Percentiles rank a stretch among this genome's conserved stretches.
phyloP scores from a whole-genome alignment of 2,888 invertebrate species.

The Bombyx huttoni region DNA sequence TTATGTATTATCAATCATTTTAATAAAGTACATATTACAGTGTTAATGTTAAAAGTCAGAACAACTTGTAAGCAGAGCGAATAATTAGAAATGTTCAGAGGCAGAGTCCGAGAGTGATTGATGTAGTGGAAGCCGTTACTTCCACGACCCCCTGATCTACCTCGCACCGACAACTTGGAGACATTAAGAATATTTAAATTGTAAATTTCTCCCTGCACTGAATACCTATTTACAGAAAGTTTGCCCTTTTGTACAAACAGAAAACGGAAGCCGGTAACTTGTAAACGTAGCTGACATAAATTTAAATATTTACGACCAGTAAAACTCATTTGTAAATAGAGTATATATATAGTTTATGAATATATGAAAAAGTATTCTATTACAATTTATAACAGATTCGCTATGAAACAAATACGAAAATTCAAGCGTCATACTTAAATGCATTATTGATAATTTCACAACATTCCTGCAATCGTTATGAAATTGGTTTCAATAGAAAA shows the following conservation, averaged over 20 bases:
- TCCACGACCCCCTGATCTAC: conserved; percentile 19
- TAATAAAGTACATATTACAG: conserved; percentile 4
- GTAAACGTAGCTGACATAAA: conserved; percentile 13
- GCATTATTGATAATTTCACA: background rate
- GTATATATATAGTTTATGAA: no score
- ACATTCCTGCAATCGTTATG: background rate
- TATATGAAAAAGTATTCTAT: no score
- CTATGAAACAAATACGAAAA: no score
- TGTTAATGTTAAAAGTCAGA: conserved; percentile 28
- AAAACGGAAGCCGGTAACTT: conserved; percentile 11
- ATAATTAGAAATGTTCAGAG: conserved; percentile 70
- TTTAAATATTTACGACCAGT: conserved; percentile 15
- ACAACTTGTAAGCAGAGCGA: conserved; percentile 27
- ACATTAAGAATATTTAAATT: conserved; percentile 73
- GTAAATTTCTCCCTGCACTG: conserved; percentile 69
- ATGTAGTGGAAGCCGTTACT: conserved; percentile 63
- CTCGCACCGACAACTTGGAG: conserved; percentile 56
- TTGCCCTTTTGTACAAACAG: conserved; percentile 33
- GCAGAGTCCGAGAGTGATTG: conserved; percentile 69
- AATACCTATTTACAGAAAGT: conserved; percentile 64
- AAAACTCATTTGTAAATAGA: conserved; percentile 1
- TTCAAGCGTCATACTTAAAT: no score
- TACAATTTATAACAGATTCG: no score
- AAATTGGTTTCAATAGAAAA: background rate
- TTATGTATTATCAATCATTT: background rate